Conservation (phyloP, 2,888 invertebrate species). For the Aphidoletes aphidimyza region DNA sequence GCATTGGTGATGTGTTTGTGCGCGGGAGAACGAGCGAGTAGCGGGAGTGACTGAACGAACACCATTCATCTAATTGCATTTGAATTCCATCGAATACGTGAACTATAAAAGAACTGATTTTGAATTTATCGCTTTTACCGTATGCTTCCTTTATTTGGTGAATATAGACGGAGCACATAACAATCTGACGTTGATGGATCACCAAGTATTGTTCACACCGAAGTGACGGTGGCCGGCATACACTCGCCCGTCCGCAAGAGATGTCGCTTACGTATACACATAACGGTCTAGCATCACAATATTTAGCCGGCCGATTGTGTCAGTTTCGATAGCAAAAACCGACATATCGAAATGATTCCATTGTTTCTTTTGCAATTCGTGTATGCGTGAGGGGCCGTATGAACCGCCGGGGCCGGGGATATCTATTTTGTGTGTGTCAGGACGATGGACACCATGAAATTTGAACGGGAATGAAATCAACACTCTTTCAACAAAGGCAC, state of each 20-base stretch:
- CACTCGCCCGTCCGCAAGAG: background rate
- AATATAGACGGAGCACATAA: constrained; percentile 42
- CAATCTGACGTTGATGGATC: constrained; percentile 52
- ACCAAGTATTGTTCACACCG: constrained; percentile 24
- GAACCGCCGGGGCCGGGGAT: too few species aligned
- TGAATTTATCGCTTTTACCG: constrained; percentile 38
- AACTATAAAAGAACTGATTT: constrained; percentile 49
- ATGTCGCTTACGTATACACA: background rate
- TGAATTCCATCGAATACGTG: constrained; percentile 47
- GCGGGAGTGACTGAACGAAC: too few species aligned
- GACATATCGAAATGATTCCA: constrained; percentile 15
- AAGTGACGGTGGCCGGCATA: background rate
- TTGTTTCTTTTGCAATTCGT: background rate
- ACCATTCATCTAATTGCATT: constrained; percentile 45
- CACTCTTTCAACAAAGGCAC: constrained; percentile 30
- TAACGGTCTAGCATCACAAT: too few species aligned
- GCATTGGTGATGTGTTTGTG: background rate
- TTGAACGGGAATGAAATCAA: constrained; percentile 48
- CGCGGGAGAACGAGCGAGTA: too few species aligned
- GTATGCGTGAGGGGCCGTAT: background rate
- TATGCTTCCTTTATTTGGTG: constrained; percentile 43
- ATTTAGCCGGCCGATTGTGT: constrained; percentile 35
- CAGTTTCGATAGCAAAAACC: background rate
- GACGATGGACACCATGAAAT: background rate
- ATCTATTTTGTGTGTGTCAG: too few species aligned